Evolutionary conservation across 2,113 vertebrate genomes (phyloP), one percentile per base, ranked within the genome.

Genomic region (Brachyhypopomus occidentalis): DNA sequence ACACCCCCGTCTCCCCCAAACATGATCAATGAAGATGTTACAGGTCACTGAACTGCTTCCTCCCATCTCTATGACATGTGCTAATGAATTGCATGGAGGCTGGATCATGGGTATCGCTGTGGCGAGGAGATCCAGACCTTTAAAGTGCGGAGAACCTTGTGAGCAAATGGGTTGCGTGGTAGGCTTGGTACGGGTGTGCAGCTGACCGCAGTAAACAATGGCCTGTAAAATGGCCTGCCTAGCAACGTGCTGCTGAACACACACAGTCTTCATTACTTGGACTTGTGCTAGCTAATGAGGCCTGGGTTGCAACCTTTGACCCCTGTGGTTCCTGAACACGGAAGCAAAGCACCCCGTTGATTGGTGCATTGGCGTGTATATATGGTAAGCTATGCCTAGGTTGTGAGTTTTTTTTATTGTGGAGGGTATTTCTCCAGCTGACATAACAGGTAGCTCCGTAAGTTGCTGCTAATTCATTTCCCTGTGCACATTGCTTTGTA

Each of bases 11-110:
- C 20, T 75, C 34, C 63, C 69, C 23, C 19, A 78, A 14, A 27
- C 59, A 63, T 66, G 23, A 74, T 70, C 69, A 70, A 82, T 66
- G 56, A 84, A 86, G 84, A 86, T 76, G 82, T 83, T 79, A 22
- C 78, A 75, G 64, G 75, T 78, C 62, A 66, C 45, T 16, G 14
- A 75, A 83, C 60, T 20, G 63, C 14, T 27, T 75, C 71, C 30
- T 48, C 75, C 75, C 41, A 80, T 77, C 56, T 72, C 76, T 67
- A 62, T 17, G 72, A 71, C 75, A 36, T 85, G 77, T 78, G 74
- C 81, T 91, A 92, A 92, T 91, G 89, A 89, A 82, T 84, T 84
- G 87, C 83, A 62, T 77, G 79, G 87, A 83, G 52, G 72, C 77
- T 52, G 67, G 84, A 83, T 89, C 84, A 88, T 41, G 20, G 58